phyloP scores from a whole-genome alignment of 2,113 vertebrate species.

The Hippoglossus stenolepis region DNA sequence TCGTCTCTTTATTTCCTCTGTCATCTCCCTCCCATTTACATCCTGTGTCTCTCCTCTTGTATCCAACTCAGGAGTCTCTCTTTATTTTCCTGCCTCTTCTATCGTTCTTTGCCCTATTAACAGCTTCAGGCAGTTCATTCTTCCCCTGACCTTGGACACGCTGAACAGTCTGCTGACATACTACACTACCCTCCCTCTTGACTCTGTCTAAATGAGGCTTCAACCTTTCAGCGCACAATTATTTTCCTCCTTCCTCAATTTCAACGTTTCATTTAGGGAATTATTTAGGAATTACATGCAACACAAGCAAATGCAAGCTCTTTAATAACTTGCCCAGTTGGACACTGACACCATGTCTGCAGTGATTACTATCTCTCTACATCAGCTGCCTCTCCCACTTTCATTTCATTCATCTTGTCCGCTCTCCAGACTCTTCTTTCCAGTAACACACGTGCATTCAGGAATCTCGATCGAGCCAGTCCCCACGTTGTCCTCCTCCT shows the following conservation, averaged over 20 bases:
- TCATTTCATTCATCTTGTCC: neutral
- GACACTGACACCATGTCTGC: neutral
- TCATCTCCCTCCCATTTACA: neutral
- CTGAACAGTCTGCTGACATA: constrained; percentile 14
- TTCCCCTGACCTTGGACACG: constrained; percentile 50
- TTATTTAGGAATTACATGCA: constrained; percentile 17
- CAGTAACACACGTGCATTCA: constrained; percentile 24
- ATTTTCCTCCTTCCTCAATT: neutral
- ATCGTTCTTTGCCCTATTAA: constrained; percentile 18
- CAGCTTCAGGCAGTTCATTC: constrained; percentile 29
- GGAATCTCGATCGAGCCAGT: constrained; percentile 29
- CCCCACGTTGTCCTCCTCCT: constrained; percentile 19
- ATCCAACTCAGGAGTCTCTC: neutral
- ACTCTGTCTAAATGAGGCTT: constrained; percentile 8
- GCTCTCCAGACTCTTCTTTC: constrained; percentile 6
- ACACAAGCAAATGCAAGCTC: constrained; percentile 1
- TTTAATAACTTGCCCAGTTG: neutral
- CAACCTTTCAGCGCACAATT: neutral
- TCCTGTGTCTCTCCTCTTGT: neutral
- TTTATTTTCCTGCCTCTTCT: constrained; percentile 11
- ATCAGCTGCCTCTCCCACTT: neutral
- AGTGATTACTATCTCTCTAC: neutral
- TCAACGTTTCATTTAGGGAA: constrained; percentile 5
- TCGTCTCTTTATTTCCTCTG: neutral
- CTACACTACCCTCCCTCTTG: neutral